phyloP scores from a whole-genome alignment of 2,113 vertebrate genomes.

The Macrotis lagotis region DNA sequence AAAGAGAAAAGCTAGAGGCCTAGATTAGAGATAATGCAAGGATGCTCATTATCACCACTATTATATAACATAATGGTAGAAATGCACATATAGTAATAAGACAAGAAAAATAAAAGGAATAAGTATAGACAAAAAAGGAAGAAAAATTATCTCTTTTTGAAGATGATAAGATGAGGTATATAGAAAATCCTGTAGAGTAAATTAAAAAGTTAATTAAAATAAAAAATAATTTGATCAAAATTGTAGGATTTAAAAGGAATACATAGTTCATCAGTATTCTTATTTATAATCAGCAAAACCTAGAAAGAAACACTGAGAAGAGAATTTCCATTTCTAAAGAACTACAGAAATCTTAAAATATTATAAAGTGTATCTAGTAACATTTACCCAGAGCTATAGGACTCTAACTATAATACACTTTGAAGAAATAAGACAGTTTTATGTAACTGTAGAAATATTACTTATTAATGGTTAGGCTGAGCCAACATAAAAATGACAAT shows the following conservation, averaged over 20 bases:
- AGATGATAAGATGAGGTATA: neutral
- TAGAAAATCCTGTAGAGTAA: neutral
- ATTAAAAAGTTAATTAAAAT: neutral
- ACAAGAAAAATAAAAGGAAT: neutral
- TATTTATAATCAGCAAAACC: neutral
- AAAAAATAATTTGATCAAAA: neutral
- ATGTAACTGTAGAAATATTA: neutral
- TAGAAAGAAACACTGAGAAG: neutral
- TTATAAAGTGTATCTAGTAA: neutral
- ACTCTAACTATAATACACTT: neutral
- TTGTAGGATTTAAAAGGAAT: neutral
- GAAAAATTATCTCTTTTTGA: neutral
- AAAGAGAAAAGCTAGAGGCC: neutral
- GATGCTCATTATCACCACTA: neutral
- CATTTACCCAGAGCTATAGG: neutral
- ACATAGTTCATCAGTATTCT: neutral
- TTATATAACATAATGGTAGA: neutral
- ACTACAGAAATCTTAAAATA: neutral
- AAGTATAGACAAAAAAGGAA: neutral
- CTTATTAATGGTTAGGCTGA: neutral
- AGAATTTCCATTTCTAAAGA: neutral
- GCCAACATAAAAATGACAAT: neutral
- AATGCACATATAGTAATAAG: neutral
- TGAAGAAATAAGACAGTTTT: neutral
- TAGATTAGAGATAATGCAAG: neutral